phyloP scores from a whole-genome alignment of 2,113 vertebrate genomes.

The Peromyscus maniculatus region DNA sequence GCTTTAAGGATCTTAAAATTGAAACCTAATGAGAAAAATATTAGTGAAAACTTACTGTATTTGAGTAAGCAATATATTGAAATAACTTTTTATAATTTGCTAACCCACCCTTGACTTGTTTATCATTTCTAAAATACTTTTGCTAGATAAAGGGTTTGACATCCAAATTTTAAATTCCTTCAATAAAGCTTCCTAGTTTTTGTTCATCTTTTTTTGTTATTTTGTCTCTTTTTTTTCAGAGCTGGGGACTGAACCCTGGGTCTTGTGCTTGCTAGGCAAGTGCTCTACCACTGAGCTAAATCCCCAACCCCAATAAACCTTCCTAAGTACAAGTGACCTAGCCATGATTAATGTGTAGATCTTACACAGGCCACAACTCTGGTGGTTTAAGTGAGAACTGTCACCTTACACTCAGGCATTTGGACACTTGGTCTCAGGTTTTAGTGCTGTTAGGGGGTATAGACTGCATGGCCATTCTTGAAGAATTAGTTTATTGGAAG shows the following conservation, averaged over 20 bases:
- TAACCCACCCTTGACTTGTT: background rate
- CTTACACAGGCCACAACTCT: background rate
- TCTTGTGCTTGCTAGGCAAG: no score
- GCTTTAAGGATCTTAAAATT: background rate
- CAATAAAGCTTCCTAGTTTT: background rate
- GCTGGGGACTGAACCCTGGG: no score
- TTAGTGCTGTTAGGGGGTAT: background rate
- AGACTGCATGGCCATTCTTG: background rate
- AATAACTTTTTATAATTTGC: background rate
- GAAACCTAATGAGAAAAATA: background rate
- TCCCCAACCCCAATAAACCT: no score
- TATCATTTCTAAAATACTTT: background rate
- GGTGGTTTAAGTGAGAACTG: background rate
- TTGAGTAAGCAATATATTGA: background rate
- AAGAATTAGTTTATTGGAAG: background rate
- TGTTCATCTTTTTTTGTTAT: no score
- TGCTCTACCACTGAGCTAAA: no score
- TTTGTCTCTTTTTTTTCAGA: no score
- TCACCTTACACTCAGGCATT: background rate
- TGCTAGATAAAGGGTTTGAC: background rate
- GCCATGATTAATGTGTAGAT: background rate
- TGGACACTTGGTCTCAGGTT: background rate
- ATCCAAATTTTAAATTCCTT: background rate
- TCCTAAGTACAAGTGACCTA: background rate
- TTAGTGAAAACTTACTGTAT: background rate